Evolutionary conservation across 2,113 vertebrate species (phyloP), one percentile per base, ranked within the genome.

Genomic region (Mustelus asterias): DNA sequence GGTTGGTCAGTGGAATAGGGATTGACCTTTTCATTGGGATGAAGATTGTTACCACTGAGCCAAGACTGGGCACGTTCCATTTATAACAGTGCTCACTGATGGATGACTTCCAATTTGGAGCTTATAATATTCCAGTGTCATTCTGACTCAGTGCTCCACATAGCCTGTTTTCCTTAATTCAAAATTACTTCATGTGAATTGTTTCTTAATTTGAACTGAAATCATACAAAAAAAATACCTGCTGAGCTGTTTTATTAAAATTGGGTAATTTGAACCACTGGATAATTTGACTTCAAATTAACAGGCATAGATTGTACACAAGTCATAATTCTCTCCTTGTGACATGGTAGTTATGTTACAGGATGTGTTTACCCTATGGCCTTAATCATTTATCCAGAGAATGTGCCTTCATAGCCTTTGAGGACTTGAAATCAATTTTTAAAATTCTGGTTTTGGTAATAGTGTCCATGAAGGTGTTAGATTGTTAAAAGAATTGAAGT

Each of bases 231-330:
- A 65, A 92, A 93, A 93, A 65, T 16, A 92, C 60, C 89, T 93
- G 54, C 89, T 41, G 89, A 93, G 89, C 33, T 65, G 60, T 67
- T 67, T 93, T 93, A 93, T 93, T 93, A 93, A 93, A 93, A 67
- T 67, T 93, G 63, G 20, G 3, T 63, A 67, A 93, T 67, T 93
- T 67, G 60, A 93, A 22, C 63, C 33, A 67, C 60, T 67, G 89
- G 60, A 93, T 93, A 93, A 93, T 92, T 92, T 93, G 60, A 93
- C 60, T 93, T 93, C 63, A 93, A 93, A 65, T 93, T 93, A 93
- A 37, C 60, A 65, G 13, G 58, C 37, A 14, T 37, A 65, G 13
- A 20, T 20, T 92, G 33, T 7, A 63, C 33, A 37, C 58, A 92
- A 63, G 29, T n/a, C 63, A 92, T 33, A 92, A 37, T 93, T 33